A percentile compares a stretch with the other conserved stretches of the same genome.
Conservation (phyloP, 1,140 invertebrate species). For the Drosophila obscura region DNA sequence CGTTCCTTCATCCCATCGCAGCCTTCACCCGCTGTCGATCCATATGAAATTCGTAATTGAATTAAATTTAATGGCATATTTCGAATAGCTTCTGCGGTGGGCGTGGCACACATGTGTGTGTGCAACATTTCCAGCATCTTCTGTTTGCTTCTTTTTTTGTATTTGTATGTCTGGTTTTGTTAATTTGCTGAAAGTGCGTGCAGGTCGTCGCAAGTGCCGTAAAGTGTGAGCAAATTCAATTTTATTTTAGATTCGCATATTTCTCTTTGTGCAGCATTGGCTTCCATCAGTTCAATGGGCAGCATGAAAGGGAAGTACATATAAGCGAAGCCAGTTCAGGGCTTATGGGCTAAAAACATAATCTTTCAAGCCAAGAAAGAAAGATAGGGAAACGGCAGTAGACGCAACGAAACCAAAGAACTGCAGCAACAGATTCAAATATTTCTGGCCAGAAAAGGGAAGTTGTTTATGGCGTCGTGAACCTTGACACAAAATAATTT, state of each 20-base stretch:
- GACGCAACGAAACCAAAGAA: too few relatives aligned
- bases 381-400: too few relatives aligned
- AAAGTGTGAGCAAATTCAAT: conserved; percentile 68
- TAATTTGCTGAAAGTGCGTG: conserved; percentile 72
- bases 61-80: conserved; percentile 82
- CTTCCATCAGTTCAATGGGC: neutral
- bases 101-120: conserved; percentile 49
- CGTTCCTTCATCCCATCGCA: conserved; percentile 9
- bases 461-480: too few relatives aligned
- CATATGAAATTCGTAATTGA: conserved; percentile 79
- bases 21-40: neutral
- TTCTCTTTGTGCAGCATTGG: conserved; percentile 33
- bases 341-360: too few relatives aligned
- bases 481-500: too few relatives aligned
- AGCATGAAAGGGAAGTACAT: neutral
- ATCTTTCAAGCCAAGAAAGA: too few relatives aligned
- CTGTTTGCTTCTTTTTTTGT: conserved; percentile 9
- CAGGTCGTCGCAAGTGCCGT: conserved; percentile 47
- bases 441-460: too few relatives aligned
- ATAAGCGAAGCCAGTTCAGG: too few relatives aligned
- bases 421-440: too few relatives aligned
- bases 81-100: conserved; percentile 51
- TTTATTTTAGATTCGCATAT: conserved; percentile 50
- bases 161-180: conserved; percentile 33
- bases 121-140: conserved; percentile 23